Base-by-base conservation (phyloP, 2,113 vertebrate genomes). In the Enhydra lutris region DNA sequence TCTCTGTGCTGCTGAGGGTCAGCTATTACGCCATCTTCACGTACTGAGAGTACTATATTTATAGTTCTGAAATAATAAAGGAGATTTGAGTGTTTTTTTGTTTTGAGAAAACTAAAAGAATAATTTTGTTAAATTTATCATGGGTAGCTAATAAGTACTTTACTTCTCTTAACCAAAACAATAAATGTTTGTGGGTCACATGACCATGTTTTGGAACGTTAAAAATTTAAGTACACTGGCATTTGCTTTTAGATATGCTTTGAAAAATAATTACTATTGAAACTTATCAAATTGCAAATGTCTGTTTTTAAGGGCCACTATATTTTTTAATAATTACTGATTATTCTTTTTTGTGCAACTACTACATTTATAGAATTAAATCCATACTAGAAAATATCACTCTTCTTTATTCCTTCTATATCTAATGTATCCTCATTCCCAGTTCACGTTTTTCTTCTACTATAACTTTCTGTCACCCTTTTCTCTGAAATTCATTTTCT, bases 61-160 rank as follows among this genome's bases (percentile, higher is more conserved):
- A 73, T 79, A 42, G 24, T 89, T 91, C 90, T 36, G 82, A 97
- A 94, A 93, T 96, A 89, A 69, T 52, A n/a, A 96, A 90, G 50
- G 67, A 85, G 63, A 92, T 78, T 6, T 95, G 67, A 89, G 50
- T 31, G 34, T 76, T 92, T 86, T 34, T 73, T 82, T 84, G 36
- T 47, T 91, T 95, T 94, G 20, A 91, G 78, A 86, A 74, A 91
- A 93, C 93, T 83, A 55, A 85, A 57, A 95, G 29, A 63, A 86
- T 79, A 76, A 91, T 91, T 79, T 94, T 86, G 17, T 36, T 87
- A 42, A 55, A 84, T 90, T 94, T 96, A 94, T 78, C 13, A 45
- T 65, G 36, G 14, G 47, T 85, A 91, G 76, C 3, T 89, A 92
- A 18, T 74, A 88, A 87, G 17, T 71, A 83, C 95, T 96, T 86